Conservation (phyloP, 2,113 vertebrate genomes). For the Thunnus thynnus region DNA sequence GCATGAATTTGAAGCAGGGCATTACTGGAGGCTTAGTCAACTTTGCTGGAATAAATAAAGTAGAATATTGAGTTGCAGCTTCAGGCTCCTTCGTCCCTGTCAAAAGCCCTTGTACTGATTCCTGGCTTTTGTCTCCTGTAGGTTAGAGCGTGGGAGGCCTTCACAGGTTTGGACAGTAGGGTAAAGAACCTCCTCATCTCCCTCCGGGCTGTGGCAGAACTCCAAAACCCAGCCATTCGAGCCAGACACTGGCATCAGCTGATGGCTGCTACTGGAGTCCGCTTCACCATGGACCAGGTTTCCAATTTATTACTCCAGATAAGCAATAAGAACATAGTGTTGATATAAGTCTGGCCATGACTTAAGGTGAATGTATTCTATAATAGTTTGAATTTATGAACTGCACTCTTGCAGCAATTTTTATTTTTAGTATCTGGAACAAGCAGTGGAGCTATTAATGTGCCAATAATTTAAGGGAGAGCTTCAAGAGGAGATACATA, state of each 20-base stretch:
- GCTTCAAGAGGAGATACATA: neutral
- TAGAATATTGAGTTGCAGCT: neutral
- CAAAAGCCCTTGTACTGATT: constrained; percentile 5
- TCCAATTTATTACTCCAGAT: neutral
- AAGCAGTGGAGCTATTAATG: neutral
- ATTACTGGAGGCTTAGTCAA: neutral
- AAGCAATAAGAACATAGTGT: neutral
- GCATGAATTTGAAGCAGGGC: neutral
- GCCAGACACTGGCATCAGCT: constrained; percentile 94
- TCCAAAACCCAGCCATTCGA: constrained; percentile 93
- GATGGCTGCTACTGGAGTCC: constrained; percentile 89
- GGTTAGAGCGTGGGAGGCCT: constrained; percentile 91
- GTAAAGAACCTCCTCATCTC: constrained; percentile 91
- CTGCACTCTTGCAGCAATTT: neutral
- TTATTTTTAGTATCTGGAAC: neutral
- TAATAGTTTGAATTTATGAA: neutral
- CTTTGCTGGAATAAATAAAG: neutral
- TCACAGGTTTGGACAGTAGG: constrained; percentile 87
- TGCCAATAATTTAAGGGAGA: neutral
- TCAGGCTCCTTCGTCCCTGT: neutral
- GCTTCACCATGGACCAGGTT: constrained; percentile 89
- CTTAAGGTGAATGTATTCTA: neutral
- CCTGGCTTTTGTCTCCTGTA: constrained; percentile 33
- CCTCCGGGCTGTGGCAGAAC: constrained; percentile 90
- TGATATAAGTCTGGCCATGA: neutral